These are phyloP conservation scores for Bubalus kerabau DNA, from an alignment of 2,113 vertebrate species.

Conservation along the genomic window DNA sequence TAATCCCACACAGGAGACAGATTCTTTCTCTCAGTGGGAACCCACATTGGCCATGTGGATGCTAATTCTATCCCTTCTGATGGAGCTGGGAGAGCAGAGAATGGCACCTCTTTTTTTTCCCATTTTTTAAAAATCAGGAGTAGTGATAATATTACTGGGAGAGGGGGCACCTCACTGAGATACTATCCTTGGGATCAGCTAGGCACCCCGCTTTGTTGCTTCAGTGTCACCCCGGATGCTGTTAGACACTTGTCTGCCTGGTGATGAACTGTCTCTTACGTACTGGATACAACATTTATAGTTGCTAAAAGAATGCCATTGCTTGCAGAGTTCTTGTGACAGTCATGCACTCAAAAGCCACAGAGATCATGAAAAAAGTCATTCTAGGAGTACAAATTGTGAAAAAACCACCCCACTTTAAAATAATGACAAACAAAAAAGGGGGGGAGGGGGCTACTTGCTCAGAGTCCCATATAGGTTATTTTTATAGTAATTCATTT, in stretches of 20 bases:
- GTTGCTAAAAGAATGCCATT: not conserved
- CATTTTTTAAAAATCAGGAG: not conserved
- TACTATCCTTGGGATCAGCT: not conserved
- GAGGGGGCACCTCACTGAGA: not conserved
- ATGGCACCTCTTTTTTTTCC: not conserved
- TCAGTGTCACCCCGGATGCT: not conserved
- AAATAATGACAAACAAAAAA: not conserved
- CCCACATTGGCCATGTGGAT: not conserved
- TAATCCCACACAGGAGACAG: not conserved
- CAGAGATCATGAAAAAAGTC: not conserved
- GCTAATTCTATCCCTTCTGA: not conserved
- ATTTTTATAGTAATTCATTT: constrained; percentile 25
- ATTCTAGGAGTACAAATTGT: not conserved
- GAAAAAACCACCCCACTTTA: not conserved
- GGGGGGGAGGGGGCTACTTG: not conserved
- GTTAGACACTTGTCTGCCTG: not conserved
- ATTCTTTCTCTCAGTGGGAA: constrained; percentile 4
- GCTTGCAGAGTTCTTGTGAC: not conserved
- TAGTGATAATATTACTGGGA: not conserved
- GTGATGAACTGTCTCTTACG: not conserved
- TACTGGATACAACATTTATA: not conserved
- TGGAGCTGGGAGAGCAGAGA: not conserved
- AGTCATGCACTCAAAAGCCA: not conserved
- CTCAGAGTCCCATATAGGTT: not conserved
- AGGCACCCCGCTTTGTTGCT: not conserved